Evolutionary conservation across 2,888 invertebrate genomes (phyloP).

Genomic region (Stenoptilia bipunctidactyla): DNA sequence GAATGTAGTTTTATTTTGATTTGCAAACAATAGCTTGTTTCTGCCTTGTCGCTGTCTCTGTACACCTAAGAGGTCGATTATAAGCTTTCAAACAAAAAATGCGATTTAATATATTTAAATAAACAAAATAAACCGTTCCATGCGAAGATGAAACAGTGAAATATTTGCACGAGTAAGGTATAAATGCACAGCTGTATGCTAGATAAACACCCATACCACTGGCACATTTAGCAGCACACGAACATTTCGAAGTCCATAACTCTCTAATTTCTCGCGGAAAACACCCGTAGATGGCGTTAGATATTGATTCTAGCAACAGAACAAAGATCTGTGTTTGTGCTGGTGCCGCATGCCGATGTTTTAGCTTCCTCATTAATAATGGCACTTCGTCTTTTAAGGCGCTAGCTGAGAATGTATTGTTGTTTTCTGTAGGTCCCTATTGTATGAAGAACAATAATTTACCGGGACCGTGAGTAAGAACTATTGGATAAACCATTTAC

Average conservation of each 20-base stretch:
- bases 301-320: constrained; percentile 22
- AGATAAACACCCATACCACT: no score
- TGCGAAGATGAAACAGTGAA: no score
- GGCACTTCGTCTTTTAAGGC: constrained; percentile 32
- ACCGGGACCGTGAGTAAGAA: constrained; percentile 19
- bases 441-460: constrained; percentile 49
- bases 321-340: constrained; percentile 25
- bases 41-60: constrained; percentile 46
- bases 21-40: constrained; percentile 69
- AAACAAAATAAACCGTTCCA: no score
- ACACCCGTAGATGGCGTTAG: background rate
- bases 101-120: constrained; percentile 14
- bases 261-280: background rate
- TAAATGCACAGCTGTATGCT: no score
- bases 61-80: constrained; percentile 46
- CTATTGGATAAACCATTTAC: no score
- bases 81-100: constrained; percentile 50
- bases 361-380: constrained; percentile 35
- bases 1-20: constrained; percentile 46
- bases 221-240: background rate
- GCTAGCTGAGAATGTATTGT: constrained; percentile 28
- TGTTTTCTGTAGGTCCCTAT: constrained; percentile 30
- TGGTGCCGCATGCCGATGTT: constrained; percentile 30
- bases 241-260: background rate
- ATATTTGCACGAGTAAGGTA: no score